Conservation (phyloP, 2,797 vertebrate genomes). For the Pelodytes ibericus region DNA sequence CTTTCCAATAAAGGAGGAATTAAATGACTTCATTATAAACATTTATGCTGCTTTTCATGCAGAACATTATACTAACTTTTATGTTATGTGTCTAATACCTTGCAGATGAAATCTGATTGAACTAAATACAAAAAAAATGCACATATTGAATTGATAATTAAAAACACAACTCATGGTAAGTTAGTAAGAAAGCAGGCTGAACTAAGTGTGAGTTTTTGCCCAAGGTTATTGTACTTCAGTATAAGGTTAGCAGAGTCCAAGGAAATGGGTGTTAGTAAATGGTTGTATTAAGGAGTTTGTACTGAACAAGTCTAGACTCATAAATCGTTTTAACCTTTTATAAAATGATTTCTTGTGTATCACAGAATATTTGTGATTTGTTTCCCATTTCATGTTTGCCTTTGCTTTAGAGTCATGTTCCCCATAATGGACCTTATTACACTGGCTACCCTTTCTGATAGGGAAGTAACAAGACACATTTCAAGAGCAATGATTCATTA, state of each 20-base stretch:
- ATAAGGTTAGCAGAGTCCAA: background rate
- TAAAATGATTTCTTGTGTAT: background rate
- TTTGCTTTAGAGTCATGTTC: background rate
- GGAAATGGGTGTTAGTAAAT: background rate
- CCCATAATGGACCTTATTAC: background rate
- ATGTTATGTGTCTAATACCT: slow-evolving; percentile 2
- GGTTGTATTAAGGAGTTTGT: background rate
- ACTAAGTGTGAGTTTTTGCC: background rate
- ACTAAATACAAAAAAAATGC: background rate
- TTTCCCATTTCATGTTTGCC: background rate
- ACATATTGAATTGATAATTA: background rate
- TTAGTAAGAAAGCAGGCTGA: background rate
- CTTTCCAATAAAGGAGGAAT: background rate
- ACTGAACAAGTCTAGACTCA: background rate
- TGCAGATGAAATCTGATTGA: background rate
- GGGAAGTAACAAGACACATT: background rate
- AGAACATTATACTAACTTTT: slow-evolving; percentile 2
- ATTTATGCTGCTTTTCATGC: background rate
- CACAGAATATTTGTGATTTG: background rate
- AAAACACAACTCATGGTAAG: background rate
- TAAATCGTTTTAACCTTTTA: background rate
- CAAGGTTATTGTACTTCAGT: background rate
- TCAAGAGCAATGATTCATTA: background rate
- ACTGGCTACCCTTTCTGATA: background rate
- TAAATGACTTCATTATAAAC: background rate